phyloP scores from a whole-genome alignment of 30 jellyfish, hydroid and myxozoan genomes.

The Clytia hemisphaerica region DNA sequence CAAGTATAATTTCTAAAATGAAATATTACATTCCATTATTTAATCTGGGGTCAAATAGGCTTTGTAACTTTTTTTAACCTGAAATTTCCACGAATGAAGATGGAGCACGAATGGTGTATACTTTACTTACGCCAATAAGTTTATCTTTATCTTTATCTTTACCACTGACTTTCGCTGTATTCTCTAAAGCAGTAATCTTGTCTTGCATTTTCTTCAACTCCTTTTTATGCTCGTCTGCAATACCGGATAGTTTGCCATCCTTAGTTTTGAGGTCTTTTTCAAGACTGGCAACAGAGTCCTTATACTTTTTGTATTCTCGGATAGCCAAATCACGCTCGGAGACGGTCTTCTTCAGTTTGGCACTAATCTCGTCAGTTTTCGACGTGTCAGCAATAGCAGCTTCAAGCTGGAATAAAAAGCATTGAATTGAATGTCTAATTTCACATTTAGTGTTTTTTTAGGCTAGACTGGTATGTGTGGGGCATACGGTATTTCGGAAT shows the following conservation, averaged over 20 bases:
- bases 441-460: too few relatives aligned
- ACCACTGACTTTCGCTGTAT: slow-evolving; percentile 37
- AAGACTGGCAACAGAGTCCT: slow-evolving; percentile 16
- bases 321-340: slow-evolving; percentile 32
- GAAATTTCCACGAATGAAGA: background rate
- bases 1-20: slow-evolving; percentile 53
- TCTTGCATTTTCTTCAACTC: slow-evolving; percentile 52
- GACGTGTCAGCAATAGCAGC: too few relatives aligned
- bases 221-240: slow-evolving; percentile 42
- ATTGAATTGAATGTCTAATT: too few relatives aligned
- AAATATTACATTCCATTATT: too few relatives aligned
- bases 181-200: slow-evolving; percentile 36
- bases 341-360: slow-evolving; percentile 27
- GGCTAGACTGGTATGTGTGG: too few relatives aligned
- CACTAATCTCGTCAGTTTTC: slow-evolving; percentile 2
- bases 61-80: too few relatives aligned
- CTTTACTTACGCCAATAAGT: slow-evolving; percentile 64
- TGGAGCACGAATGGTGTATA: background rate
- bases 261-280: slow-evolving; percentile 55
- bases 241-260: slow-evolving; percentile 43
- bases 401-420: too few relatives aligned
- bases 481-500: too few relatives aligned
- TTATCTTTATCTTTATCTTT: slow-evolving; percentile 73
- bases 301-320: slow-evolving; percentile 19
- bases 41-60: too few relatives aligned